phyloP scores from a whole-genome alignment of 2,113 vertebrate genomes.

The Agelaius phoeniceus region DNA sequence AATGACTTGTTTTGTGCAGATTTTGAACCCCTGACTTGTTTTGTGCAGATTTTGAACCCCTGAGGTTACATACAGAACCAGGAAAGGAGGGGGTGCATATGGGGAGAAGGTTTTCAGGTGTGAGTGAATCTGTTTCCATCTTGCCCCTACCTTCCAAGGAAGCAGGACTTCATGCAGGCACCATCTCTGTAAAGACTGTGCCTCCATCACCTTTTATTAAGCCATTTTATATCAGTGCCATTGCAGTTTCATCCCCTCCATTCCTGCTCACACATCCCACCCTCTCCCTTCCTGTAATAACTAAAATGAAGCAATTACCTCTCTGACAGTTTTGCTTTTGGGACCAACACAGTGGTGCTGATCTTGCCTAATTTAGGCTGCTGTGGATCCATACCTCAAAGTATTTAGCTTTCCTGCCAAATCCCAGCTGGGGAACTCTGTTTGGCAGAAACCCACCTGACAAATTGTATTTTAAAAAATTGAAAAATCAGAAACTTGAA shows the following conservation, averaged over 20 bases:
- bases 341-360: not conserved
- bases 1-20: not conserved
- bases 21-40: not conserved
- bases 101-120: not conserved
- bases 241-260: not conserved
- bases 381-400: not conserved
- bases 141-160: not conserved
- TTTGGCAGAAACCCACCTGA: not conserved
- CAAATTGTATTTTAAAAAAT: not conserved
- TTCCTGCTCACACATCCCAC: not conserved
- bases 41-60: not conserved
- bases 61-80: accelerated
- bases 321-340: not conserved
- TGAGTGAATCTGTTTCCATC: not conserved
- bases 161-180: not conserved
- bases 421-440: not conserved
- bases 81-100: not conserved
- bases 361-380: not conserved
- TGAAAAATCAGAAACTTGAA: not conserved
- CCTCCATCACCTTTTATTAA: not conserved
- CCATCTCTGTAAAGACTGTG: not conserved
- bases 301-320: not conserved
- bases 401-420: not conserved
- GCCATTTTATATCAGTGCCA: not conserved
- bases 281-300: not conserved